Evolutionary conservation across 2,797 vertebrate genomes (phyloP), one percentile per base, ranked within the genome.

Genomic region (Peromyscus eremicus): DNA sequence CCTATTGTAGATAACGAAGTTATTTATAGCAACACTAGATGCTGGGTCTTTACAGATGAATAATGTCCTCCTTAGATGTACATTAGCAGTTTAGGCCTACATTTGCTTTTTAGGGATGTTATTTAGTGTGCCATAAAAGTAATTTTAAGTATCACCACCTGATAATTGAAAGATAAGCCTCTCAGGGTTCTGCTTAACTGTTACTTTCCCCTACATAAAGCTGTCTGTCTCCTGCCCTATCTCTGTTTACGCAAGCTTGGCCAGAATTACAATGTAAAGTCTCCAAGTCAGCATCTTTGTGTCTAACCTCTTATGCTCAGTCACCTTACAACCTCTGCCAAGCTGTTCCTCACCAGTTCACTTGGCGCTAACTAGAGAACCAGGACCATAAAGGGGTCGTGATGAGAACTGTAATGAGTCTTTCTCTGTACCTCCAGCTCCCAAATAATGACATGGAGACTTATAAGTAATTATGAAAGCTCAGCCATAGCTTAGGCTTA

Each of bases 21-120:
- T 96, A 96, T 96, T 97, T 96, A 83, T 89, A 96, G 94, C 32
- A 89, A 86, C 68, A 40, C 55, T 92, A 89, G 37, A 46, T 76
- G 73, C 17, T 29, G 49, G 34, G 57, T 94, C 73, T 89, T 84
- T 89, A 27, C 57, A 64, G 75, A 68, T n/a, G n/a, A 81, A 79
- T 77, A 79, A 52, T 34, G n/a, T 68, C 37, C 60, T 57, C 37
- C 64, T 37, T 85, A 70, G 46, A 64, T 68, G 29, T 43, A 43
- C 64, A 60, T 73, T 27, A 89, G 83, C 84, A 73, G 34, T 70
- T n/a, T 27, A 57, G 52, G 46, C 64, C 25, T 80, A 64, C 83
- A 1, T 81, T 84, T 84, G 55, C 76, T 92, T 94, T 80, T 57
- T 66, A 75, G 95, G 70, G 84, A 13, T 43, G 73, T 64, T 92